Conservation (phyloP, 2,113 vertebrate genomes). For the Psophia crepitans region DNA sequence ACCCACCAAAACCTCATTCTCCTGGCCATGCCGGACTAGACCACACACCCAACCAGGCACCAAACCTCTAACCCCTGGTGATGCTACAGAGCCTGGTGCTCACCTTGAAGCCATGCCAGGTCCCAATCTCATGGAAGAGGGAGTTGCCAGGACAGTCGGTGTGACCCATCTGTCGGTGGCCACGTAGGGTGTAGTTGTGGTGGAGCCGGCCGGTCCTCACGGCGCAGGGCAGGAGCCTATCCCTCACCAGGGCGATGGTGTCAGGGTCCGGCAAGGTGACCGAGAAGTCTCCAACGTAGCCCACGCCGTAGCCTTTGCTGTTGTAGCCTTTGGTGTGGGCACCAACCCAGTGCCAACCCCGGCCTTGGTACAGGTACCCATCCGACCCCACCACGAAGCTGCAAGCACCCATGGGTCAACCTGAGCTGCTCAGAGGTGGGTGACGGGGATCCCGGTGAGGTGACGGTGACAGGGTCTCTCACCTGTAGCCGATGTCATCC, state of each 20-base stretch:
- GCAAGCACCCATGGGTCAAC: background rate
- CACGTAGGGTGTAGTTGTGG: slow-evolving; percentile 70
- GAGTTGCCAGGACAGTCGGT: slow-evolving; percentile 83
- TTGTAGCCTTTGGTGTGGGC: slow-evolving; percentile 88
- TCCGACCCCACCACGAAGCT: slow-evolving; percentile 90
- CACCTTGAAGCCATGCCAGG: slow-evolving; percentile 78
- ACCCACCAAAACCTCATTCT: background rate
- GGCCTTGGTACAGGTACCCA: slow-evolving; percentile 86
- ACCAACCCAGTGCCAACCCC: slow-evolving; percentile 85
- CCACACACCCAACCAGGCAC: background rate
- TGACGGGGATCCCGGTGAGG: fast-evolving
- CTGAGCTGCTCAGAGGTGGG: background rate
- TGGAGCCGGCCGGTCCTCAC: slow-evolving; percentile 52
- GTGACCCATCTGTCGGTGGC: slow-evolving; percentile 82
- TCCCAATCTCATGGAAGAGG: slow-evolving; percentile 76
- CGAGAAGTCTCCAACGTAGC: slow-evolving; percentile 84
- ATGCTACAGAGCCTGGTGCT: background rate
- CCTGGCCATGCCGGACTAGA: fast-evolving
- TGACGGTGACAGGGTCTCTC: background rate
- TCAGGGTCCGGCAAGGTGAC: slow-evolving; percentile 59
- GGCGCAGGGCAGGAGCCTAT: slow-evolving; percentile 76
- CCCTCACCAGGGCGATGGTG: slow-evolving; percentile 73
- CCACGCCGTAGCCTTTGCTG: slow-evolving; percentile 79
- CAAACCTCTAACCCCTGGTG: background rate
- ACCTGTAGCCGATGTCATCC: slow-evolving; percentile 93